Evolutionary conservation across 2,113 vertebrate genomes (phyloP).

Genomic region (Cettia cetti): DNA sequence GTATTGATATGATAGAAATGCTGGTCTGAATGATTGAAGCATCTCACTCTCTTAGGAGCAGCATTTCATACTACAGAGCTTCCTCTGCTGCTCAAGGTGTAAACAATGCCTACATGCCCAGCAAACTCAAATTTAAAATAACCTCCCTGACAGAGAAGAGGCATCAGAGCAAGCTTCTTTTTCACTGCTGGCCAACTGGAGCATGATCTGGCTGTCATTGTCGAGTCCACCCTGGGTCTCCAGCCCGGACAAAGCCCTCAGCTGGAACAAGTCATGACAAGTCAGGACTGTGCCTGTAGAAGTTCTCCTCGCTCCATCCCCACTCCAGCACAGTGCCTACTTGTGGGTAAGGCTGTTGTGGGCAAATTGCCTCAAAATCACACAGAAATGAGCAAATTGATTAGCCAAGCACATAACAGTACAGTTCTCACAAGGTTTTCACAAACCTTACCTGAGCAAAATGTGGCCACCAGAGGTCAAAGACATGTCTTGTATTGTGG

Average conservation of each 20-base stretch:
- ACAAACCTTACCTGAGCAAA: not conserved
- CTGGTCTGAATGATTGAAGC: not conserved
- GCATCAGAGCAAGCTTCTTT: not conserved
- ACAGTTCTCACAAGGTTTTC: not conserved
- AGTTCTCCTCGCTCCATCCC: not conserved
- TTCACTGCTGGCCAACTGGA: not conserved
- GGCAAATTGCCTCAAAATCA: not conserved
- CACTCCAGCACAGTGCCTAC: rapidly evolving
- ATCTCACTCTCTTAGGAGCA: rapidly evolving
- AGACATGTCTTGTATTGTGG: not conserved
- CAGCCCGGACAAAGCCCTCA: rapidly evolving
- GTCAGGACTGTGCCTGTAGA: not conserved
- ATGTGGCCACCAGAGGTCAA: not conserved
- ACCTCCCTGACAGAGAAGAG: not conserved
- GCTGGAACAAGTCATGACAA: not conserved
- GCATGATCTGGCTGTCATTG: not conserved
- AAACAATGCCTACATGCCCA: not conserved
- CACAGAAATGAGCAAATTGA: not conserved
- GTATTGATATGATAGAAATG: not conserved
- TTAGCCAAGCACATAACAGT: not conserved
- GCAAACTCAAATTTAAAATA: not conserved
- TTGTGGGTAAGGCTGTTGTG: not conserved
- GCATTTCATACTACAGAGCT: not conserved
- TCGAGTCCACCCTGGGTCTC: rapidly evolving
- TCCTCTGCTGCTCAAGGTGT: not conserved